These are phyloP conservation scores for Rhagium mordax DNA, from an alignment of 2,888 invertebrate species.

Conservation along the genomic window DNA sequence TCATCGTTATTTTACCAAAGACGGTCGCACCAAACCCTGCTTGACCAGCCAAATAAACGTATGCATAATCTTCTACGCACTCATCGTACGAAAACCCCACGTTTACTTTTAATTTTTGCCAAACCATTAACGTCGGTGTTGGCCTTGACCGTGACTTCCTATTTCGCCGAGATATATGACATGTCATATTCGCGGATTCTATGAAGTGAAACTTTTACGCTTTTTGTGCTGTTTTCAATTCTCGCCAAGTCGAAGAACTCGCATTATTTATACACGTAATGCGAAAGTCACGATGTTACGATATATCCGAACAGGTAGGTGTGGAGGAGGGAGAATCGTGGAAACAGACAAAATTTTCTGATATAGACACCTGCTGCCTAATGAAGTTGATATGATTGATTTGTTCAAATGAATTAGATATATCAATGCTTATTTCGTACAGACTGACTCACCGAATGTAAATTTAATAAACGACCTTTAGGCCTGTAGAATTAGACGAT, in stretches of 20 bases:
- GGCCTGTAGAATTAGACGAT: too few species aligned
- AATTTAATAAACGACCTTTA: background rate
- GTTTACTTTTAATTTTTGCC: background rate
- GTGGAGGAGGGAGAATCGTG: background rate
- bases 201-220: slow-evolving; percentile 11
- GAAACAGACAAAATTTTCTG: background rate
- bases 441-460: background rate
- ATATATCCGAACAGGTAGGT: background rate
- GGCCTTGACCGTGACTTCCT: slow-evolving; percentile 20
- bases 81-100: background rate
- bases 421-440: background rate
- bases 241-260: too few species aligned
- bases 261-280: too few species aligned
- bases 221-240: background rate
- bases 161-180: background rate
- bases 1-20: too few species aligned
- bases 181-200: slow-evolving; percentile 12
- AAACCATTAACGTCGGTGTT: background rate
- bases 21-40: too few species aligned
- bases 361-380: background rate
- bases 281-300: too few species aligned
- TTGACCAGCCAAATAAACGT: background rate
- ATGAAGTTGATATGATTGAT: background rate
- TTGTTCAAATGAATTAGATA: slow-evolving; percentile 1
- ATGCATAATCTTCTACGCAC: background rate